phyloP scores from a whole-genome alignment of 92 coral and sea anemone genomes.

The Porites evermanni region DNA sequence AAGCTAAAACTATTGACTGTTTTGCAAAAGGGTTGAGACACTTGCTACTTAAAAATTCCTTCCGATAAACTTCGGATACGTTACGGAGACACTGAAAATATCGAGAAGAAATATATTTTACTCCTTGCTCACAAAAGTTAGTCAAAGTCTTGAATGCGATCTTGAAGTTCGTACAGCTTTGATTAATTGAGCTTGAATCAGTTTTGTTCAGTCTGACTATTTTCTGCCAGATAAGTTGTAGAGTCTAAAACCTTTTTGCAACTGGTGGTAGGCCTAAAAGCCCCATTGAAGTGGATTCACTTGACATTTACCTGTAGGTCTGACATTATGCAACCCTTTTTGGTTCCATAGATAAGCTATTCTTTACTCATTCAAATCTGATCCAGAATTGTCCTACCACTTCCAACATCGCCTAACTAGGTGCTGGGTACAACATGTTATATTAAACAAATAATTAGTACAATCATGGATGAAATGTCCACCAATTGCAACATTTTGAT shows the following conservation, averaged over 20 bases:
- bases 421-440: background rate
- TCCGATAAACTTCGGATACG: conserved; percentile 5
- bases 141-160: conserved; percentile 11
- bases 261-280: conserved; percentile 1
- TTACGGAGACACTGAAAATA: background rate
- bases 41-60: conserved; percentile 1
- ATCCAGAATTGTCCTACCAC: conserved; percentile 19
- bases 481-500: conserved; percentile 2
- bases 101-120: conserved; percentile 3
- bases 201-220: background rate
- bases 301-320: conserved; percentile 10
- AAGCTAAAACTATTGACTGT: background rate
- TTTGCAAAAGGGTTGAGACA: conserved; percentile 6
- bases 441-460: conserved; percentile 9
- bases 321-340: conserved; percentile 1
- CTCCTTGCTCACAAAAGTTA: conserved; percentile 10
- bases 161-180: conserved; percentile 1
- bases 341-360: conserved; percentile 8
- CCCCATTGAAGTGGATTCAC: conserved; percentile 12
- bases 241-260: background rate
- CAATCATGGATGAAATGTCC: background rate
- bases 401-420: conserved; percentile 9
- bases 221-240: background rate
- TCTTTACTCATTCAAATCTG: conserved; percentile 9
- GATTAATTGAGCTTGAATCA: conserved; percentile 2